Conservation (phyloP, 2,113 vertebrate genomes). For the Cygnus atratus region DNA sequence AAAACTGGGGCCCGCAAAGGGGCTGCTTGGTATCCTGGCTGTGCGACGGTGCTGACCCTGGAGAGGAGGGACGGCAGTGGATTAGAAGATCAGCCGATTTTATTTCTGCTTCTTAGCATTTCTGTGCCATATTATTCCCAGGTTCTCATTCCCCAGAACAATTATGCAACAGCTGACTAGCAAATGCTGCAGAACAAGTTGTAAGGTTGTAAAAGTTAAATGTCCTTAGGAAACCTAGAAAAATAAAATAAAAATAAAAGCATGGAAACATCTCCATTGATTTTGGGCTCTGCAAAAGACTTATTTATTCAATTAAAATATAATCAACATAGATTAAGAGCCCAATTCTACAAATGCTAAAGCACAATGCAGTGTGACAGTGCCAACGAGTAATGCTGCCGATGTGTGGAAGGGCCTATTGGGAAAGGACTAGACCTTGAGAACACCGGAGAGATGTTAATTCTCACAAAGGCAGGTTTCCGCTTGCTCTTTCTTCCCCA, state of each 20-base stretch:
- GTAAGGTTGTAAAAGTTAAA: slow-evolving; percentile 62
- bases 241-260: slow-evolving; percentile 30
- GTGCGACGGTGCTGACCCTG: not conserved
- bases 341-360: not conserved
- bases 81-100: slow-evolving; percentile 9
- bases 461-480: not conserved
- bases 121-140: slow-evolving; percentile 61
- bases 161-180: slow-evolving; percentile 46
- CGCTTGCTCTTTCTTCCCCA: not conserved
- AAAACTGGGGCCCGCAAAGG: not conserved
- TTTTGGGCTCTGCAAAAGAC: slow-evolving; percentile 21
- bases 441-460: not conserved
- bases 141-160: slow-evolving; percentile 49
- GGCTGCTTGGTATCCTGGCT: not conserved
- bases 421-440: not conserved
- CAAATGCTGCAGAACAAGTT: slow-evolving; percentile 46
- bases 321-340: slow-evolving; percentile 49
- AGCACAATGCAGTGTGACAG: not conserved
- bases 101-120: slow-evolving; percentile 56
- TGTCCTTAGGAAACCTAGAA: slow-evolving; percentile 60
- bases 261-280: slow-evolving; percentile 43
- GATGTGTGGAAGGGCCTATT: not conserved
- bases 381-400: not conserved
- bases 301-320: slow-evolving; percentile 62
- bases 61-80: not conserved